Conservation (phyloP, 2,113 vertebrate species). For the Scopus umbretta region DNA sequence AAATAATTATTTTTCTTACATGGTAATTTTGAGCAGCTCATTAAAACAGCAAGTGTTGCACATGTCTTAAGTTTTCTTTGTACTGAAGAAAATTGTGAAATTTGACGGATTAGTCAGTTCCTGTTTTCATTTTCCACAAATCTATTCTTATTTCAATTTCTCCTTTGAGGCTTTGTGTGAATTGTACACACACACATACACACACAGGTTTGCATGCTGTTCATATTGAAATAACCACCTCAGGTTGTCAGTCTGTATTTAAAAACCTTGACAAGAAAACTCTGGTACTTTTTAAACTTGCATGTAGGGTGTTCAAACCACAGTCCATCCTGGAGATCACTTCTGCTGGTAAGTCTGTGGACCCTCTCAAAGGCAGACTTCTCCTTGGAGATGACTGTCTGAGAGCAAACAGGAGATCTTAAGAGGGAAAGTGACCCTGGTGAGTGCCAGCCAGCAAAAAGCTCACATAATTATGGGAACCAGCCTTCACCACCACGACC, state of each 20-base stretch:
- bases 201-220: neutral
- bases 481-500: neutral
- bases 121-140: constrained; percentile 61
- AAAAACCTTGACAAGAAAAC: neutral
- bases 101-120: constrained; percentile 40
- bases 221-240: neutral
- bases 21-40: neutral
- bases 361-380: neutral
- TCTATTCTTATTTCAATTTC: constrained; percentile 54
- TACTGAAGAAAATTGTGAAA: constrained; percentile 55
- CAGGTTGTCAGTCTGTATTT: neutral
- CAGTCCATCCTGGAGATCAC: neutral
- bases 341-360: neutral
- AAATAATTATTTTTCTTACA: neutral
- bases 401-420: neutral
- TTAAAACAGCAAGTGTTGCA: constrained; percentile 15
- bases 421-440: neutral
- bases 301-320: neutral
- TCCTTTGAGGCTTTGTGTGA: neutral
- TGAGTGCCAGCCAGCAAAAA: neutral
- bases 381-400: neutral
- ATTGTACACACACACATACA: neutral
- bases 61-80: neutral
- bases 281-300: neutral
- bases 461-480: neutral